These are phyloP conservation scores for Characodon lateralis DNA, from an alignment of 2,797 vertebrate genomes.

Conservation along the genomic window DNA sequence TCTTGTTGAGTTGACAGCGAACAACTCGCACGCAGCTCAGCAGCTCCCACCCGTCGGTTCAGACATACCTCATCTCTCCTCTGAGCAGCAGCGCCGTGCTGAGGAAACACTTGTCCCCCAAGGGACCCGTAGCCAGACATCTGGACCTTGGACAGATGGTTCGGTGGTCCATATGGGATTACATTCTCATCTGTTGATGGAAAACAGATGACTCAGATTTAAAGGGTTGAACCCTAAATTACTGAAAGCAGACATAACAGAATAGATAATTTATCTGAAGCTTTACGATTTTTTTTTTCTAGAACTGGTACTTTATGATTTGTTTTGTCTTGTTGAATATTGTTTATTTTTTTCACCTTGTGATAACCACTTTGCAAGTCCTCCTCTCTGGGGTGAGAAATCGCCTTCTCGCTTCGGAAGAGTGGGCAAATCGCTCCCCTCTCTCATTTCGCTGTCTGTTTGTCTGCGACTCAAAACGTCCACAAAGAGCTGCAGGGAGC, in stretches of 20 bases:
- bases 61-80: constrained; percentile 78
- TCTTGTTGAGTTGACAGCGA: constrained; percentile 1
- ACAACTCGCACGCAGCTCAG: constrained; percentile 1
- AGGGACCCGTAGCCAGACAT: constrained; percentile 85
- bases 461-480: constrained; percentile 73
- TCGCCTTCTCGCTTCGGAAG: constrained; percentile 59
- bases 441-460: constrained; percentile 74
- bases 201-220: constrained; percentile 56
- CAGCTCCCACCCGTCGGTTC: neutral
- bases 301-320: constrained; percentile 21
- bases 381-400: constrained; percentile 62
- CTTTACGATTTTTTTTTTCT: constrained; percentile 18
- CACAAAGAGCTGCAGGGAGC: constrained; percentile 64
- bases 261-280: constrained; percentile 20
- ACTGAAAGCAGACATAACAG: constrained; percentile 47
- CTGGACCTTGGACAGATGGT: constrained; percentile 80
- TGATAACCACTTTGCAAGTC: constrained; percentile 60
- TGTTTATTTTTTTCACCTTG: constrained; percentile 51
- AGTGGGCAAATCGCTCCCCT: constrained; percentile 48
- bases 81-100: constrained; percentile 74
- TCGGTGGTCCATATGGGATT: constrained; percentile 80
- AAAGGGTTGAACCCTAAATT: constrained; percentile 51
- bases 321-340: constrained; percentile 2
- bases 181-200: constrained; percentile 83
- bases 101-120: constrained; percentile 82